Evolutionary conservation across 2,797 vertebrate species (phyloP), one percentile per base, ranked within the genome.

Genomic region (Cetoscarus ocellatus): DNA sequence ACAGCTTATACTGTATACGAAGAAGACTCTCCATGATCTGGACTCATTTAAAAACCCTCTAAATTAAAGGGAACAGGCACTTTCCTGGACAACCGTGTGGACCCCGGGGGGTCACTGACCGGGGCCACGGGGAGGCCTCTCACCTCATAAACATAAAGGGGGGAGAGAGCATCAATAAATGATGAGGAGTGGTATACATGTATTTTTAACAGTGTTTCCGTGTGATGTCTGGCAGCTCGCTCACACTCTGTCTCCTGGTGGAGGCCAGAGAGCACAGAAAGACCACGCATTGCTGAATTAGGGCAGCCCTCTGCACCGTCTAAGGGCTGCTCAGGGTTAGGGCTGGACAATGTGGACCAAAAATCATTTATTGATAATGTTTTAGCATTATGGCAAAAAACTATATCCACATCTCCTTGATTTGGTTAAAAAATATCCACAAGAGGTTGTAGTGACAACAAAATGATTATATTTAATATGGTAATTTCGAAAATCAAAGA

Each of bases 91-190:
- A 84, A 78, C 82, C 72, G 60, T 61, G 72, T 54, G 69, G 84
- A 85, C 89, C 50, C 88, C 86, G 50, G 69, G 61, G 90, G 93
- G 93, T 94, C 92, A 92, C 78, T 79, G 83, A 82, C 83, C 67
- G 61, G 87, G 89, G 88, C 90, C 91, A 81, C 68, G 18, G 83
- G 86, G 86, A 90, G 90, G 85, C 85, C 80, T 82, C 82, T 88
- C 90, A 86, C 90, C 92, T 93, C 88, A 94, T 95, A 91, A 94
- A 94, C 94, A 94, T 94, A 94, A 94, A 94, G 93, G 90, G 86
- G 93, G 87, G 91, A 87, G 88, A 92, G 80, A 70, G 77, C 68
- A 93, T 95, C 90, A 94, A 95, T 95, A 95, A 95, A 91, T 92
- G 86, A 95, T 94, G 93, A 95, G 93, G 89, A 84, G 86, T 89